phyloP scores from a whole-genome alignment of 2,797 vertebrate species.

The Luscinia megarhynchos region DNA sequence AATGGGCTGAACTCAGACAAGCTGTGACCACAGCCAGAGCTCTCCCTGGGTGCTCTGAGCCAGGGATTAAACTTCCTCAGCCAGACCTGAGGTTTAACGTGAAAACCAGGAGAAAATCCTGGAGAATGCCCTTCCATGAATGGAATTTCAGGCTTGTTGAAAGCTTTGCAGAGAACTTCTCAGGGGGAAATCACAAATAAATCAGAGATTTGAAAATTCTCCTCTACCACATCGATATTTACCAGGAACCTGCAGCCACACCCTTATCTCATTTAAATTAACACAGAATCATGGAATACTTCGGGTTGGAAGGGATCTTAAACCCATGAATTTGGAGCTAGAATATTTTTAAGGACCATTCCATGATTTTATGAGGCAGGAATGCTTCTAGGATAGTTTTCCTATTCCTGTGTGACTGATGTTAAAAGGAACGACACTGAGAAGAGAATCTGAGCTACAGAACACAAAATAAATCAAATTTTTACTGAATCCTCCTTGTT shows the following conservation, averaged over 20 bases:
- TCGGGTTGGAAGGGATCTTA: neutral
- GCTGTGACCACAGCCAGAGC: neutral
- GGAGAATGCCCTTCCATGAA: neutral
- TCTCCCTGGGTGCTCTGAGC: neutral
- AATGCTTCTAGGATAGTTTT: neutral
- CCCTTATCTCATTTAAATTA: neutral
- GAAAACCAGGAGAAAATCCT: neutral
- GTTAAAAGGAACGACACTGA: fast-evolving
- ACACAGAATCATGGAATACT: neutral
- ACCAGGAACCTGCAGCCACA: neutral
- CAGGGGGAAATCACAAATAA: neutral
- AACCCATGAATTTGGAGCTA: neutral
- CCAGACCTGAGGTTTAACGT: fast-evolving
- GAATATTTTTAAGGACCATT: neutral
- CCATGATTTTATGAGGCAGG: neutral
- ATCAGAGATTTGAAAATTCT: neutral
- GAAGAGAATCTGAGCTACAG: neutral
- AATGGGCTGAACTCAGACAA: neutral
- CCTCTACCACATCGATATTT: too few relatives aligned
- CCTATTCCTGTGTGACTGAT: neutral
- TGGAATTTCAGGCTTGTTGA: neutral
- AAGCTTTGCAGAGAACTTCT: neutral
- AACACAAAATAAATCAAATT: neutral
- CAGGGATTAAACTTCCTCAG: neutral
- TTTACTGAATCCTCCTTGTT: neutral